These are phyloP conservation scores for Mesocentrotus franciscanus DNA, from an alignment of 53 echinoderm and acorn worm species.

Conservation along the genomic window DNA sequence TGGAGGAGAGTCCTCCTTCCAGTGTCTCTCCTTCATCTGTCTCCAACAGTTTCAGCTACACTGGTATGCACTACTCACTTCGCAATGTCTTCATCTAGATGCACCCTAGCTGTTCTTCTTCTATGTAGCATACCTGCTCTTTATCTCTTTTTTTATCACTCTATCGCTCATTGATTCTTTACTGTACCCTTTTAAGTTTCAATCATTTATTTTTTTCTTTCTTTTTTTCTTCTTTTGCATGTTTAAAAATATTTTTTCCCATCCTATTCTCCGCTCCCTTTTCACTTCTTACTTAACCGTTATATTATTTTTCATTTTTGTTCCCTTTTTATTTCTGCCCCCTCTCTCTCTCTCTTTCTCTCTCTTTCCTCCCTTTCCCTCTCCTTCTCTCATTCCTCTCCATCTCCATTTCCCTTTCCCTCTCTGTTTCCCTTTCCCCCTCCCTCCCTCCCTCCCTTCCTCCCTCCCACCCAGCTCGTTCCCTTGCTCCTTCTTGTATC, in stretches of 20 bases:
- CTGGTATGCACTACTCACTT: slow-evolving; percentile 61
- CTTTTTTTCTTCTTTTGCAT: background rate
- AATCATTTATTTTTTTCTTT: no score
- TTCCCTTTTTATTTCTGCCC: background rate
- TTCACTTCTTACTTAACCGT: background rate
- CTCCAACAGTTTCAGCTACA: slow-evolving; percentile 62
- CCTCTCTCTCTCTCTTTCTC: background rate
- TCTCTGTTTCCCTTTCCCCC: background rate
- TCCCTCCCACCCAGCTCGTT: background rate
- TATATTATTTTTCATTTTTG: background rate
- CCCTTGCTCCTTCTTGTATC: background rate
- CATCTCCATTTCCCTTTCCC: background rate
- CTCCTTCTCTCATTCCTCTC: background rate
- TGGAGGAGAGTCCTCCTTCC: slow-evolving; percentile 68
- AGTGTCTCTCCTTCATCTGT: slow-evolving; percentile 62
- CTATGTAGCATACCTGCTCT: background rate
- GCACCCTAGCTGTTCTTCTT: background rate
- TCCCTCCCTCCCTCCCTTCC: background rate
- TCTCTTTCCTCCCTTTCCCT: background rate
- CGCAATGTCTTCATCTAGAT: background rate
- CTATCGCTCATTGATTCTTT: background rate
- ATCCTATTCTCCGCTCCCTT: background rate
- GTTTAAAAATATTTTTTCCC: background rate
- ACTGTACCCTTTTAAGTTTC: background rate
- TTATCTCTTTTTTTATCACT: background rate